A percentile compares a stretch with the other conserved stretches of the same genome.
phyloP scores from a whole-genome alignment of 2,888 invertebrate genomes.

The Tinea semifulvella region DNA sequence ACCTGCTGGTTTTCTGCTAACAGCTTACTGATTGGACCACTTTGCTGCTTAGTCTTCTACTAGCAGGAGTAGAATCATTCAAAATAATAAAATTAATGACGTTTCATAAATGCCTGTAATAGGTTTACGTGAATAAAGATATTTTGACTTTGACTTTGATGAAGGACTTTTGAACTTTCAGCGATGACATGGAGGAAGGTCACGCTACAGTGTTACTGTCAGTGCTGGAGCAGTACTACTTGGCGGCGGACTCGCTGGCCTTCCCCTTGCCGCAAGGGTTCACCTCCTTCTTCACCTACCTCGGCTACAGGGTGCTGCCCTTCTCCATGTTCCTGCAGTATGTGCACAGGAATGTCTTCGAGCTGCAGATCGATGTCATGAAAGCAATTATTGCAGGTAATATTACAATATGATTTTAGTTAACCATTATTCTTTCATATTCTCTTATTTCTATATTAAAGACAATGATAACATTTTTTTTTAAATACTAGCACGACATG shows the following conservation, averaged over 20 bases:
- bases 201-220: slow-evolving; percentile 79
- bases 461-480: no score
- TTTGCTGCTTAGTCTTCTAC: no score
- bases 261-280: slow-evolving; percentile 89
- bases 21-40: no score
- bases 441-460: no score
- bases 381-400: slow-evolving; percentile 83
- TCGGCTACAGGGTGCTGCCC: slow-evolving; percentile 81
- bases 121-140: no score
- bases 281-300: slow-evolving; percentile 87
- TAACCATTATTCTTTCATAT: no score
- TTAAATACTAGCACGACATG: no score
- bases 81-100: no score
- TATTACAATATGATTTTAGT: slow-evolving; percentile 17
- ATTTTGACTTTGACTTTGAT: no score
- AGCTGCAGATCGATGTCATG: slow-evolving; percentile 87
- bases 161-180: slow-evolving; percentile 35
- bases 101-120: no score
- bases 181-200: slow-evolving; percentile 77
- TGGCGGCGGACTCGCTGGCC: slow-evolving; percentile 80
- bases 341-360: slow-evolving; percentile 83
- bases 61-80: no score
- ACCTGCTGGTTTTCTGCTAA: no score
- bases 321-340: slow-evolving; percentile 86
- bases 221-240: slow-evolving; percentile 81